Base-by-base conservation (phyloP, 1,140 invertebrate genomes). In the Drosophila insularis region DNA sequence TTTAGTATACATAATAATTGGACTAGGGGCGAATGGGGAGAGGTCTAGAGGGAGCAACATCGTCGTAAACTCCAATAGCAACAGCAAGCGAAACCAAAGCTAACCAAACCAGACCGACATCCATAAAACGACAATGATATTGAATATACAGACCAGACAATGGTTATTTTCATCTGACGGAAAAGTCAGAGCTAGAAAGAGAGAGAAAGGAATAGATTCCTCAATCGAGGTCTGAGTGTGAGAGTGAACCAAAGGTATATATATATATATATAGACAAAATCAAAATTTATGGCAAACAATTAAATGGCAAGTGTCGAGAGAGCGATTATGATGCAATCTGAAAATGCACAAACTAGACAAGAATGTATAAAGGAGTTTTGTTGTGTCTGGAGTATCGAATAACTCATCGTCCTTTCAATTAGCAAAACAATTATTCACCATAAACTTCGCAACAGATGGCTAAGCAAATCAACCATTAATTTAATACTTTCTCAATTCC, bases 211-310 rank as follows among this genome's bases (percentile, higher is more conserved):
- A 35, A 27, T 27, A 5, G 5, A 27, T 27, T 27, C 27, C 27
- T 27, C 27, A 27, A 35, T 35, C 32, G 32, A 35, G 8, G 10
- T 10, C 27, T 31, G 7, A 13, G 23, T 13, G n/a, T 1, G 27
- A 53, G 55, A 27, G 17, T 3, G 7, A 3, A 21, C 39, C 37
- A 19, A 6, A 31, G 21, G 61, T 31, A 21, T 31, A 21, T 39
- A 13, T 13, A 35, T 8, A 8, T 35, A 35, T 10, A 21, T 46
- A 32, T 53, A 13, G 32, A 46, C 66, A 53, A 81, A 79, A 78
- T 81, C 79, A 78, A 71, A 82, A 79, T 81, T 82, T 71, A 81
- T 82, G 63, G 71, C 75, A 55, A 74, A 78, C 80, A 81, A 81
- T 81, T 81, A 81, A 80, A 62, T 79, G 69, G 60, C 61, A 69